Conservation (phyloP, 2,888 invertebrate species). For the Cabera pusaria region DNA sequence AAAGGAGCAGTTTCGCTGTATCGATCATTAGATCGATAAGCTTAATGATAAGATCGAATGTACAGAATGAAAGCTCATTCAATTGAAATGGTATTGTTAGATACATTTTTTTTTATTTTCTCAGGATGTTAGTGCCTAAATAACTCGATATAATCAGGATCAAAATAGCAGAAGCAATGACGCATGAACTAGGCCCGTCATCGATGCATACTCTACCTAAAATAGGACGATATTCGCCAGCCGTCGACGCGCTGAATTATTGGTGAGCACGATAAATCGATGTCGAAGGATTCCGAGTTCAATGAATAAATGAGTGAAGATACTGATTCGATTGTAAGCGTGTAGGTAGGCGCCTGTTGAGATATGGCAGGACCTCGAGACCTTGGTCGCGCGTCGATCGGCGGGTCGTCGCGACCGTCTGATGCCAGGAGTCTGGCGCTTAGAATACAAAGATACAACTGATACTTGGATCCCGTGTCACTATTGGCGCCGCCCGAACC, state of each 20-base stretch:
- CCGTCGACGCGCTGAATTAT: constrained; percentile 56
- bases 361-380: constrained; percentile 72
- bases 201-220: constrained; percentile 57
- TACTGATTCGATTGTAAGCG: constrained; percentile 47
- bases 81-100: too few species aligned
- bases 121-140: too few species aligned
- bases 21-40: too few species aligned
- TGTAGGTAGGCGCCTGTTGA: constrained; percentile 48
- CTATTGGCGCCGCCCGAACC: constrained; percentile 39
- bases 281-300: constrained; percentile 43
- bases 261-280: constrained; percentile 45
- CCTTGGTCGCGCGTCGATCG: constrained; percentile 68
- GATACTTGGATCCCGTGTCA: constrained; percentile 59
- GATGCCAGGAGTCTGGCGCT: constrained; percentile 43
- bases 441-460: constrained; percentile 49
- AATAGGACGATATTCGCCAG: constrained; percentile 55
- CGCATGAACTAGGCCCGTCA: constrained; percentile 60
- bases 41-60: too few species aligned
- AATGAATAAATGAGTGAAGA: constrained; percentile 46
- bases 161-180: constrained; percentile 58
- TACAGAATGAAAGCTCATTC: too few species aligned
- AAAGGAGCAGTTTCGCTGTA: too few species aligned
- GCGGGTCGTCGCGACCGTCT: constrained; percentile 39
- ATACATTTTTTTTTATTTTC: too few species aligned
- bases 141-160: too few species aligned